Conservation (phyloP, 2,113 vertebrate genomes). For the Campylomormyrus numenius region DNA sequence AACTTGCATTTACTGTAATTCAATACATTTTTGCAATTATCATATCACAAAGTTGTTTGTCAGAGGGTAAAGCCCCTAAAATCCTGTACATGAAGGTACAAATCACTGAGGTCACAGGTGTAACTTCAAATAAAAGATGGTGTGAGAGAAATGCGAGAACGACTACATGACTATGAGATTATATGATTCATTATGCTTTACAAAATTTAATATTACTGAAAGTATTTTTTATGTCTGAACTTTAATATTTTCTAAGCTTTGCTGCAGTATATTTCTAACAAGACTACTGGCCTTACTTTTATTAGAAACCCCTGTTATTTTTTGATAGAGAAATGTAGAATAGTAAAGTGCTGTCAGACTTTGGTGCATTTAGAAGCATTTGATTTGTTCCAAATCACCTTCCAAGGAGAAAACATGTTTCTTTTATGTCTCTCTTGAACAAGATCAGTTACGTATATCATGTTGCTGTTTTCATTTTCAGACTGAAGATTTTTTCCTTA, state of each 20-base stretch:
- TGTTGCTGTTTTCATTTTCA: constrained; percentile 67
- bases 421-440: constrained; percentile 41
- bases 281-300: background rate
- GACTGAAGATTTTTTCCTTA: constrained; percentile 58
- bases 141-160: background rate
- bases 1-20: background rate
- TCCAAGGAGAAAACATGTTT: constrained; percentile 34
- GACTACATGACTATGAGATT: background rate
- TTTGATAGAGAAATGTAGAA: constrained; percentile 10
- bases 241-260: background rate
- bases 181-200: background rate
- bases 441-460: constrained; percentile 56
- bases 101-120: background rate
- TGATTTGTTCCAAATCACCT: constrained; percentile 16
- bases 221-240: background rate
- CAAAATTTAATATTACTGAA: background rate
- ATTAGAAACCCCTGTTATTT: background rate
- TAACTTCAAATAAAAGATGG: background rate
- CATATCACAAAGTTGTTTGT: background rate
- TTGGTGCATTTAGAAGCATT: background rate
- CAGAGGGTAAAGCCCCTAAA: background rate
- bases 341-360: background rate
- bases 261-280: background rate
- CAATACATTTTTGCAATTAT: background rate
- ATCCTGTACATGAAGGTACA: background rate